phyloP scores from a whole-genome alignment of 1,140 invertebrate genomes.

The Drosophila bipectinata region DNA sequence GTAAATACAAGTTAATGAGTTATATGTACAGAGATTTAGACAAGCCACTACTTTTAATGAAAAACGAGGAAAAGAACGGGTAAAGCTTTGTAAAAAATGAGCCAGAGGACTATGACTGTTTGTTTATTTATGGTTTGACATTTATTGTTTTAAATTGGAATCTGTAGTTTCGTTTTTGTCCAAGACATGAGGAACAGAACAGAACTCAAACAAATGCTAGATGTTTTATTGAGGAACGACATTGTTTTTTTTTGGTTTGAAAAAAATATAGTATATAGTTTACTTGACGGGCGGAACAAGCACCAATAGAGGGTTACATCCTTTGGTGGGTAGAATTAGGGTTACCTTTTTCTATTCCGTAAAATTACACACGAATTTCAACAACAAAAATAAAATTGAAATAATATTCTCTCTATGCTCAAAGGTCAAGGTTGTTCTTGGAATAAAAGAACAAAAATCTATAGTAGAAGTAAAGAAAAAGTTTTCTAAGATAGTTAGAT shows the following conservation, averaged over 20 bases:
- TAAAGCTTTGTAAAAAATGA: slow-evolving; percentile 18
- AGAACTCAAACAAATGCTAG: slow-evolving; percentile 62
- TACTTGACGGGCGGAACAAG: slow-evolving; percentile 84
- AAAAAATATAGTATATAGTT: slow-evolving; percentile 42
- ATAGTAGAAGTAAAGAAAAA: not conserved
- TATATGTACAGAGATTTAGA: slow-evolving; percentile 35
- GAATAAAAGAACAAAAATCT: not conserved
- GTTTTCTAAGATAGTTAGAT: not conserved
- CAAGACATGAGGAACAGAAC: slow-evolving; percentile 45
- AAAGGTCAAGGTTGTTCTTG: not conserved
- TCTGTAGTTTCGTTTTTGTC: slow-evolving; percentile 27
- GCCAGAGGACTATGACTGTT: slow-evolving; percentile 38
- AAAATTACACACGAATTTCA: not conserved
- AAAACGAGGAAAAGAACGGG: slow-evolving; percentile 11
- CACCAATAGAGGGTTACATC: slow-evolving; percentile 84
- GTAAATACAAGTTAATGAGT: slow-evolving; percentile 19
- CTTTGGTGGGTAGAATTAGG: slow-evolving; percentile 60
- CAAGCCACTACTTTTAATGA: slow-evolving; percentile 26
- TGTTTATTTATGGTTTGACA: slow-evolving; percentile 19
- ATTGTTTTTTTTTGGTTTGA: slow-evolving; percentile 1
- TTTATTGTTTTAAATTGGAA: slow-evolving; percentile 20
- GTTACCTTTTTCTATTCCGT: slow-evolving; percentile 12
- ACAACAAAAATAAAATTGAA: not conserved
- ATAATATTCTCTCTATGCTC: not conserved
- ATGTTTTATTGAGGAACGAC: slow-evolving; percentile 26